Evolutionary conservation across 2,113 vertebrate genomes (phyloP).

Genomic region (Phoenicopterus ruber): DNA sequence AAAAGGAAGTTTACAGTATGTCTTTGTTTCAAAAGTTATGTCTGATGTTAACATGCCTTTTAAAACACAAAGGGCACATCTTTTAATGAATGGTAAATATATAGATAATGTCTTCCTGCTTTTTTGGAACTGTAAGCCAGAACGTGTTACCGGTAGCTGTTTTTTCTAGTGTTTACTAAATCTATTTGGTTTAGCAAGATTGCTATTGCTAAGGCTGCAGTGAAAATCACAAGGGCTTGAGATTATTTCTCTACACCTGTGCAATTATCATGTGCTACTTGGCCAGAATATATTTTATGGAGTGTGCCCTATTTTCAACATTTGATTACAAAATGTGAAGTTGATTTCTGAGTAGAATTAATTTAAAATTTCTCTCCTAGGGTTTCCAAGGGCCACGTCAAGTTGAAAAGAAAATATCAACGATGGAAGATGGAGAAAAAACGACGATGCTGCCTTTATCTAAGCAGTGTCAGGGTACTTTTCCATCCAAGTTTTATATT

Average conservation of each 20-base stretch:
- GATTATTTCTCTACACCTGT: neutral
- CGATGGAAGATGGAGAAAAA: neutral
- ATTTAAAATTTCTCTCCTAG: conserved; percentile 45
- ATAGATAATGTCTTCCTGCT: neutral
- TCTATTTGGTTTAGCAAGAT: neutral
- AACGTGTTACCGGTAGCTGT: neutral
- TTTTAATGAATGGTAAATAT: neutral
- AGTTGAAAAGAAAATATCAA: conserved; percentile 58
- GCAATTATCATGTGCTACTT: neutral
- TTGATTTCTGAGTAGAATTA: neutral
- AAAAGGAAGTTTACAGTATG: conserved; percentile 76
- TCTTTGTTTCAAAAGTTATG: neutral
- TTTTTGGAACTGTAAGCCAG: neutral
- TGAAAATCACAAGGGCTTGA: neutral
- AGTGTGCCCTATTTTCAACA: neutral
- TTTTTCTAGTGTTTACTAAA: neutral
- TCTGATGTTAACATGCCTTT: neutral
- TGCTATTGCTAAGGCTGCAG: neutral
- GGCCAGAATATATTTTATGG: neutral
- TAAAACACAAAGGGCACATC: neutral
- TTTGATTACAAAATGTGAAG: neutral
- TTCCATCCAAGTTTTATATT: conserved; percentile 26
- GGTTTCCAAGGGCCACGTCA: conserved; percentile 75
- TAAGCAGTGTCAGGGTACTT: neutral
- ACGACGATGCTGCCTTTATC: neutral